Base-by-base conservation (phyloP, 1,140 invertebrate species). In the Oscheius sp. region DNA sequence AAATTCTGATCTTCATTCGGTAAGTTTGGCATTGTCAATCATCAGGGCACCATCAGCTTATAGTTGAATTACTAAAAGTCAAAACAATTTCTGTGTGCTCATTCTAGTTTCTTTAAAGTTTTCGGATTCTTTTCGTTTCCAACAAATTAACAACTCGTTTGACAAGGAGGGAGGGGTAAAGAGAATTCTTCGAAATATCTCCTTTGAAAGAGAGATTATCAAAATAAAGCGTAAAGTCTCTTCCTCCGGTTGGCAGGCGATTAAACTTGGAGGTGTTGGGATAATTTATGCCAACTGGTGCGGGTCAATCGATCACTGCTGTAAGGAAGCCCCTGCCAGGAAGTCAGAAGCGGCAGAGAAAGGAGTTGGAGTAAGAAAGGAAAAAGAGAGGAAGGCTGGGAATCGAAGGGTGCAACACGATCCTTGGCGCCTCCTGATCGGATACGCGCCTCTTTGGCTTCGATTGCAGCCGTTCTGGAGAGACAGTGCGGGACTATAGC, bases 391-490 rank as follows among this genome's bases (percentile, higher is more conserved):
- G 10, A n/a, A 42, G n/a, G n/a, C 10, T 42, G 15, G 7, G 4
- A 55, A 20, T 26, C 28, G 23, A 55, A 26, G 28, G 23, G 4
- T 55, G 49, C 49, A 55, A 55, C 49, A 55, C 23, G 49, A 55
- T 55, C 15, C 49, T 55, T 55, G 49, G 49, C 49, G 49, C 49
- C 49, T 55, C 28, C 49, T 55, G 49, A n/a, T n/a, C 49, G 28
- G 49, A 55, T 55, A 55, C 49, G 28, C 15, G 15, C 23, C 49
- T 55, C 49, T 55, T 55, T 20, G 49, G 15, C 15, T 55, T 55
- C 49, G 15, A 23, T 55, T 55, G 49, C 49, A 55, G 49, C n/a
- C n/a, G n/a, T n/a, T n/a, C n/a, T n/a, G n/a, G n/a, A n/a, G n/a
- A n/a, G n/a, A n/a, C n/a, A n/a, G n/a, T n/a, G n/a, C n/a, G n/a